Percentiles rank a stretch among this genome's conserved stretches.
phyloP scores from a whole-genome alignment of 2,113 vertebrate genomes.

The Cyanistes caeruleus region DNA sequence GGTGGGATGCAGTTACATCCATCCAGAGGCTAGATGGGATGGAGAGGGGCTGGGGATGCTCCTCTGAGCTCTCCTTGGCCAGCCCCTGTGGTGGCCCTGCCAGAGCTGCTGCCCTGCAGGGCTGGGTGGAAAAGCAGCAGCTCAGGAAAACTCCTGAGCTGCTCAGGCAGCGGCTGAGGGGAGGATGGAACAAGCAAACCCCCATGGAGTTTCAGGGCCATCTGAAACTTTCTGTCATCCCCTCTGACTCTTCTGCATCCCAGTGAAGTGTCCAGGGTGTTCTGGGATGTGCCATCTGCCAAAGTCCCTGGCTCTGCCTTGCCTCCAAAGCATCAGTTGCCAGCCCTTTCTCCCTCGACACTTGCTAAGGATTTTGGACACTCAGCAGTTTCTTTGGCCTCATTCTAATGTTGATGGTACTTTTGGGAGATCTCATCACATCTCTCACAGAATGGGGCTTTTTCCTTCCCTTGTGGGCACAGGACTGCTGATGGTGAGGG shows the following conservation, averaged over 20 bases:
- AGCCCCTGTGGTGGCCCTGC: neutral
- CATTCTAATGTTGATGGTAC: fast-evolving
- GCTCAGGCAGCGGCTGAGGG: fast-evolving
- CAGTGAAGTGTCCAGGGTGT: neutral
- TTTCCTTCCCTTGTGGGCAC: neutral
- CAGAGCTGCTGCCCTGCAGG: neutral
- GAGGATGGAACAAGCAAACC: neutral
- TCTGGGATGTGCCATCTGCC: neutral
- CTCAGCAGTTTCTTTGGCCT: neutral
- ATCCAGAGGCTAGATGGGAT: fast-evolving
- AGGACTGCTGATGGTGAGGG: neutral
- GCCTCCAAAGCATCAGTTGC: neutral
- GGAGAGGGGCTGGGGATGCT: neutral
- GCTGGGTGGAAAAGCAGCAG: neutral
- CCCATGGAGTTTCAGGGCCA: fast-evolving
- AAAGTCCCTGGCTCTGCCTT: neutral
- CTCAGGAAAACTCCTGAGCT: neutral
- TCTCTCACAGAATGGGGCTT: neutral
- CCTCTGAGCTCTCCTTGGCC: neutral
- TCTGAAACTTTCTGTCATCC: fast-evolving
- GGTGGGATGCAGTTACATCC: neutral
- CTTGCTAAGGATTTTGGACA: fast-evolving
- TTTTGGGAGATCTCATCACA: neutral
- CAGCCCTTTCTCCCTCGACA: fast-evolving
- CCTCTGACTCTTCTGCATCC: neutral